A percentile compares a stretch with the other conserved stretches of the same genome.
Evolutionary conservation across 2,888 invertebrate genomes (phyloP).

Genomic region (Cephus pulcher): DNA sequence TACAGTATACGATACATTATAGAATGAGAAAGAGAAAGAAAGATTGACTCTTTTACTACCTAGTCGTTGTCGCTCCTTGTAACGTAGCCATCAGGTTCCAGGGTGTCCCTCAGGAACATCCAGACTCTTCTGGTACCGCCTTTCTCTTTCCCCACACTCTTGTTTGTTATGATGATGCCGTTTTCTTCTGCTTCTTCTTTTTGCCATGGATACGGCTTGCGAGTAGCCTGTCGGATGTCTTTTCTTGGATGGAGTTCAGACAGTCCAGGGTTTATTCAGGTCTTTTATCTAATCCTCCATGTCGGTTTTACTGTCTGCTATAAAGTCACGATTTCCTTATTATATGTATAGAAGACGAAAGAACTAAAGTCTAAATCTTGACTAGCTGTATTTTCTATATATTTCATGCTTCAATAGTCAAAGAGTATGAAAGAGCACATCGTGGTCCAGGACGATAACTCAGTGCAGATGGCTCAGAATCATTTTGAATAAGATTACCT

Average conservation of each 20-base stretch:
- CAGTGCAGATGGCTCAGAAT: not conserved
- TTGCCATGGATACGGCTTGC: not conserved
- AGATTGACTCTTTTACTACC: slow-evolving; percentile 2
- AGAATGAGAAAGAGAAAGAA: slow-evolving; percentile 13
- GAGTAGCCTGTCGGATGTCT: slow-evolving; percentile 8
- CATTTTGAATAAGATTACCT: not conserved
- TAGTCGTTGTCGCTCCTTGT: not conserved
- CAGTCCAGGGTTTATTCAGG: not conserved
- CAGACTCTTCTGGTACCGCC: not conserved
- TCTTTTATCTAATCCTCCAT: not conserved
- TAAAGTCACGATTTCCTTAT: not conserved
- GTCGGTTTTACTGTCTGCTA: not conserved
- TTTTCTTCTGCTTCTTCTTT: not conserved
- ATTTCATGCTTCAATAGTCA: not conserved
- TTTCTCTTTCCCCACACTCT: not conserved
- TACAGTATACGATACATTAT: not conserved
- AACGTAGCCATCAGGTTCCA: not conserved
- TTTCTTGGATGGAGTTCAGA: not conserved
- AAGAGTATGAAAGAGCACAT: not conserved
- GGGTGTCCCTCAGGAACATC: not conserved
- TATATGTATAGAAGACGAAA: not conserved
- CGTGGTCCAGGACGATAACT: not conserved
- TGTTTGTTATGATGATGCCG: slow-evolving; percentile 14
- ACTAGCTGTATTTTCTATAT: not conserved
- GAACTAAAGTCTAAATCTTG: not conserved